phyloP scores from a whole-genome alignment of 2,113 vertebrate species.

The Machaerirhynchus nigripectus region DNA sequence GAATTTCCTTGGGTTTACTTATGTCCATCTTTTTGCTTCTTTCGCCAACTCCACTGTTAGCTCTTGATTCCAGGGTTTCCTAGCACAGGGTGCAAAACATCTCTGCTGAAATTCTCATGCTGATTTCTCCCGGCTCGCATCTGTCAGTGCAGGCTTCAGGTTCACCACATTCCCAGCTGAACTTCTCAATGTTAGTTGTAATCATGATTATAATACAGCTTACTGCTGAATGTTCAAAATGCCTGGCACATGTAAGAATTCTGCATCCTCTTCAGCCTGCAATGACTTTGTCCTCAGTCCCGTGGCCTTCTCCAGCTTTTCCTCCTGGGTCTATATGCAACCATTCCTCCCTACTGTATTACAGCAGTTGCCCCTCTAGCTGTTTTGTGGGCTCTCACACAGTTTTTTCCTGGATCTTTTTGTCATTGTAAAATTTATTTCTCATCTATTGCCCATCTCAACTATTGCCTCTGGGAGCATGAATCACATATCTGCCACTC shows the following conservation, averaged over 20 bases:
- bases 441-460: background rate
- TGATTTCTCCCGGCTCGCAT: background rate
- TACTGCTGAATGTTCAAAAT: background rate
- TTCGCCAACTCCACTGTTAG: background rate
- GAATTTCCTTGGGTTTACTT: background rate
- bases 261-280: background rate
- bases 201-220: background rate
- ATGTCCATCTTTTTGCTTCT: background rate
- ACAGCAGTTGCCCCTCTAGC: background rate
- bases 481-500: background rate
- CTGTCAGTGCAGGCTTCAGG: background rate
- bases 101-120: background rate
- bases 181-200: background rate
- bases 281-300: background rate
- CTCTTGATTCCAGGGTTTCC: background rate
- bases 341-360: background rate
- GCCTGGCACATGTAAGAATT: background rate
- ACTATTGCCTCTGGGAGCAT: background rate
- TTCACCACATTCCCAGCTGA: background rate
- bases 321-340: background rate
- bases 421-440: background rate
- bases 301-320: background rate
- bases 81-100: background rate
- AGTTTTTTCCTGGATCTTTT: background rate
- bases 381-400: background rate